Conservation (phyloP, 1,140 invertebrate genomes). For the Lepidurus couesii region DNA sequence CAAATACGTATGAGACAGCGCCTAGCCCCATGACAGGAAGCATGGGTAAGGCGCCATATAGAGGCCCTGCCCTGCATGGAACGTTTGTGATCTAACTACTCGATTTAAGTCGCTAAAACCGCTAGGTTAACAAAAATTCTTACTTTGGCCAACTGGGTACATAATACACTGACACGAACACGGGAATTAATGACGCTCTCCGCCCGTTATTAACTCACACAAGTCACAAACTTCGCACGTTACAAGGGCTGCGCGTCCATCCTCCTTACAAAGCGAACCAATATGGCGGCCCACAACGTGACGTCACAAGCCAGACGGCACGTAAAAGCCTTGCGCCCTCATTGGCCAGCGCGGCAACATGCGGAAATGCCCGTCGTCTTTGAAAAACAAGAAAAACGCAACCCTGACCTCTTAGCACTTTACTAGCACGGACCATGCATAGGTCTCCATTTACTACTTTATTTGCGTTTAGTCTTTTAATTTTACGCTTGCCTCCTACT, state of each 20-base stretch:
- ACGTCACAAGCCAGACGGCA: neutral
- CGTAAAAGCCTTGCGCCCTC: neutral
- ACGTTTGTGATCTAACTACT: neutral
- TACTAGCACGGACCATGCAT: neutral
- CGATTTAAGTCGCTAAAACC: too few species aligned
- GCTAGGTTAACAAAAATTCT: constrained; percentile 40
- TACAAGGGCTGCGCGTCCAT: constrained; percentile 1
- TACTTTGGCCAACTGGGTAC: constrained; percentile 51
- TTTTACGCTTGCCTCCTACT: neutral
- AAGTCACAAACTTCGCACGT: constrained; percentile 6
- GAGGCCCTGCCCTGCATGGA: constrained; percentile 11
- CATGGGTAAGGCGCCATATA: constrained; percentile 25
- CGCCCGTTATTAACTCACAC: neutral
- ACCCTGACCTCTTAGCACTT: neutral
- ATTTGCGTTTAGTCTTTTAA: neutral
- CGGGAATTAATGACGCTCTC: neutral
- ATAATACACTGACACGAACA: constrained; percentile 40
- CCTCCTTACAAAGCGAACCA: constrained; percentile 14
- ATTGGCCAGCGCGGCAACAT: neutral
- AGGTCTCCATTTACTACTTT: too few species aligned
- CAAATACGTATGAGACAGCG: neutral
- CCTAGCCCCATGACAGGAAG: constrained; percentile 22
- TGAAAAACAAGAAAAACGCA: neutral
- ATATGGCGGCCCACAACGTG: constrained; percentile 12
- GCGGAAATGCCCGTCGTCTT: constrained; percentile 6